These are phyloP conservation scores for Megaleporinus macrocephalus DNA, from an alignment of 2,113 vertebrate genomes.

Conservation along the genomic window DNA sequence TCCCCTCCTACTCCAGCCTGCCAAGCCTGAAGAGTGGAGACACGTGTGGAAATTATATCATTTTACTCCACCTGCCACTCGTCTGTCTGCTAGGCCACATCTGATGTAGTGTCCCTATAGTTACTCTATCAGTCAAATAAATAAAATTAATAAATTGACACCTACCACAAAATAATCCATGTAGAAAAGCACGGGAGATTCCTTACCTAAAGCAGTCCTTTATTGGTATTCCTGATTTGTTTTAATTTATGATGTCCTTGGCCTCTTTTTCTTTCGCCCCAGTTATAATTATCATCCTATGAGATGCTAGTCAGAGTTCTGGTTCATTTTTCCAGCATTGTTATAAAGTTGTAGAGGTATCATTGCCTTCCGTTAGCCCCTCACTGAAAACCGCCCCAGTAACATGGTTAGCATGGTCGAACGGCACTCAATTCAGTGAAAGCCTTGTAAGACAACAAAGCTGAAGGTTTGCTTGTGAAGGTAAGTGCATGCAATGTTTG, in stretches of 20 bases:
- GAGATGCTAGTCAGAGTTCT: neutral
- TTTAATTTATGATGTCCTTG: neutral
- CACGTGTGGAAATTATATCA: slow-evolving; percentile 14
- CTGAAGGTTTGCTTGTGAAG: neutral
- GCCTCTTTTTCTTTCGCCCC: neutral
- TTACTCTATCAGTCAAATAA: neutral
- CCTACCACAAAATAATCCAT: neutral
- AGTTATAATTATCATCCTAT: neutral
- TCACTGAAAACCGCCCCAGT: neutral
- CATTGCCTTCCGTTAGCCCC: neutral
- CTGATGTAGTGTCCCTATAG: neutral
- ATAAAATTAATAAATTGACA: neutral
- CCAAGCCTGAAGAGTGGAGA: slow-evolving; percentile 40
- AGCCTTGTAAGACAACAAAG: neutral
- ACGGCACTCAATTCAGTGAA: neutral
- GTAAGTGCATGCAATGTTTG: neutral
- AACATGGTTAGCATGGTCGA: slow-evolving; percentile 3
- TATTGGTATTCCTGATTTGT: neutral
- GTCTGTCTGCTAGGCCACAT: slow-evolving; percentile 4
- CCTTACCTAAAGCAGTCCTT: neutral
- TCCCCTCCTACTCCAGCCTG: slow-evolving; percentile 36
- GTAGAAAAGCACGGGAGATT: neutral
- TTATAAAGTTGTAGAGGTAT: neutral
- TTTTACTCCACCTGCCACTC: slow-evolving; percentile 41
- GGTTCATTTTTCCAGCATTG: neutral